A percentile compares a stretch with the other conserved stretches of the same genome.
Conservation (phyloP, 2,113 vertebrate species). For the Argyrosomus japonicus region DNA sequence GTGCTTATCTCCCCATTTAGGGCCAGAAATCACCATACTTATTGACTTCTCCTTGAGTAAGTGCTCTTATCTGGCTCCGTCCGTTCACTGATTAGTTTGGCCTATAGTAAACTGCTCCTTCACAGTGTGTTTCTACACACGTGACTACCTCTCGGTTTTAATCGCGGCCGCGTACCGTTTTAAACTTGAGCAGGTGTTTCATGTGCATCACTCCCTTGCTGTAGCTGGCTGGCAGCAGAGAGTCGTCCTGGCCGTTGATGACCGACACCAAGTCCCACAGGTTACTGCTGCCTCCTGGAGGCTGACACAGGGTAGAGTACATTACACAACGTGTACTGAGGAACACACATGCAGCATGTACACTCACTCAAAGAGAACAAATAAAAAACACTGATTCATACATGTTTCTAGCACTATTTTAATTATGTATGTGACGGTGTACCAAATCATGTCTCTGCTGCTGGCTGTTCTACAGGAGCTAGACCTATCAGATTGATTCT, state of each 20-base stretch:
- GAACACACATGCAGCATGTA: not conserved
- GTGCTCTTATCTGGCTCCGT: not conserved
- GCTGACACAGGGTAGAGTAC: slow-evolving; percentile 74
- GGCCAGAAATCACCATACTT: not conserved
- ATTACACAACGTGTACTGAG: slow-evolving; percentile 2
- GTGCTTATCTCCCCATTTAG: not conserved
- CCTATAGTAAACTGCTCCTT: not conserved
- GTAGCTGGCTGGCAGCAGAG: slow-evolving; percentile 93
- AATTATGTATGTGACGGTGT: not conserved
- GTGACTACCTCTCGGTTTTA: not conserved
- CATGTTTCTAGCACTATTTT: not conserved
- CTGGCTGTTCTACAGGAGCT: not conserved
- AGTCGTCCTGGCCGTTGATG: slow-evolving; percentile 94
- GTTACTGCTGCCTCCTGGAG: slow-evolving; percentile 95
- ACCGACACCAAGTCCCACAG: slow-evolving; percentile 96
- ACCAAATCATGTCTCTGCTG: not conserved
- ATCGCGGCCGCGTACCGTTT: slow-evolving; percentile 86
- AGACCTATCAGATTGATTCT: not conserved
- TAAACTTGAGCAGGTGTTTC: slow-evolving; percentile 94
- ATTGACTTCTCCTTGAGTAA: not conserved
- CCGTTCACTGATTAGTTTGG: not conserved
- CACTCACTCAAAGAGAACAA: not conserved
- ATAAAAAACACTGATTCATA: no score
- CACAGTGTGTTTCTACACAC: not conserved
- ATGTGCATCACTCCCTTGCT: slow-evolving; percentile 96